Base-by-base conservation (phyloP, 2,113 vertebrate species). In the Rhea americana region DNA sequence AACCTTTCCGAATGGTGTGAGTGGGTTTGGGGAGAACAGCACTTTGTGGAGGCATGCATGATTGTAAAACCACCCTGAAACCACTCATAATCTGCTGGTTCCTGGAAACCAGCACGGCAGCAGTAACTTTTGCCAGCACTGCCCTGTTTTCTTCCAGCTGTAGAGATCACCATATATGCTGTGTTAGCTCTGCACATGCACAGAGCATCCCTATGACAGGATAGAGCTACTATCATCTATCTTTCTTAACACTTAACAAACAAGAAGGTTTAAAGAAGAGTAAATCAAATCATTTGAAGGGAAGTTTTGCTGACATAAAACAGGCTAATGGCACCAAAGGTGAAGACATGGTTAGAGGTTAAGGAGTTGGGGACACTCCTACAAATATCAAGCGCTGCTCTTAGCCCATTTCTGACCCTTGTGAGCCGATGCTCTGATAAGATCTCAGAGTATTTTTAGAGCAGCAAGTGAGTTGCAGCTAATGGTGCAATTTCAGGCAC, bases 171-270 rank as follows among this genome's bases (percentile, higher is more conserved):
- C 81, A 87, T 67, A 37, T 73, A 81, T 43, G 70, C 65, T 4
- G 51, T 0, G 2, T 51, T 43, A 47, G 26, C 68, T 65, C 48
- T 47, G 21, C 0, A 1, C 30, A 11, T 41, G 41, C 1, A 0
- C 32, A 0, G 0, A 47, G 53, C 37, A 13, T 21, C 19, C n/a
- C 62, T 24, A 1, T 68, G 65, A 70, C 50, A 30, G 21, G 35
- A 73, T 1, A 4, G 41, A 85, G 39, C 43, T 9, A 20, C 67
- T 5, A 0, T 20, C 4, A 59, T 37, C 82, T 79, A 26, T 58
- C 87, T 43, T 55, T 56, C 32, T 2, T 7, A 2, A 22, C 1
- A 13, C 62, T 79, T 65, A 43, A 28, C 0, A 0, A 62, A 56
- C 47, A 26, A 80, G 22, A 30, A 37, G 11, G 3, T 1, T 32